These are phyloP conservation scores for Macaria liturata DNA, from an alignment of 2,888 invertebrate genomes.

Conservation along the genomic window DNA sequence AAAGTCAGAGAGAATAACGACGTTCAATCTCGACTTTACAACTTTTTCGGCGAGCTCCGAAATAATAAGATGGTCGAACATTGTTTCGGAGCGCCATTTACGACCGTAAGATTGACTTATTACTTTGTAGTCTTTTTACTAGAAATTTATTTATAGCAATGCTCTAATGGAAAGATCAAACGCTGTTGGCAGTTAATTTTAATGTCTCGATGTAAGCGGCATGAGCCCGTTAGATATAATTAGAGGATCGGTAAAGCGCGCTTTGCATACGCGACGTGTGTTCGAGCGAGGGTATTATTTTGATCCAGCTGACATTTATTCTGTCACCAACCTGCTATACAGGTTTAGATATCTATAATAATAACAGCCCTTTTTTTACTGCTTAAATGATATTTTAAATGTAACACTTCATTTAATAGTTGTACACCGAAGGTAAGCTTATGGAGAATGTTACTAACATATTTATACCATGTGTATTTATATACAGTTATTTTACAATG, in stretches of 20 bases:
- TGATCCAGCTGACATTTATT: slow-evolving; percentile 74
- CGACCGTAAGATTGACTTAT: slow-evolving; percentile 62
- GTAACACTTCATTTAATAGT: no score
- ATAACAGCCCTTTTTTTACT: no score
- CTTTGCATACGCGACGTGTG: slow-evolving; percentile 53
- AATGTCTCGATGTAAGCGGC: slow-evolving; percentile 78
- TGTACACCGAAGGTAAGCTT: no score
- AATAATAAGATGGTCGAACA: slow-evolving; percentile 37
- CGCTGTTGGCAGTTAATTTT: slow-evolving; percentile 78
- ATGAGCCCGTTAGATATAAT: slow-evolving; percentile 76
- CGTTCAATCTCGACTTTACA: slow-evolving; percentile 43
- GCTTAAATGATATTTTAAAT: no score
- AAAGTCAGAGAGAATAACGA: slow-evolving; percentile 39
- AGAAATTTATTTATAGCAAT: slow-evolving; percentile 71
- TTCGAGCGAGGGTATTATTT: slow-evolving; percentile 61
- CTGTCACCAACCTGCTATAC: slow-evolving; percentile 54
- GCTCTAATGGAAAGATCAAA: slow-evolving; percentile 82
- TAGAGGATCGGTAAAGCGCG: slow-evolving; percentile 70
- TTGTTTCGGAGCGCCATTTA: slow-evolving; percentile 54
- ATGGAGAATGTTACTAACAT: no score
- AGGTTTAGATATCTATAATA: neutral
- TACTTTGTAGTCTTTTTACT: slow-evolving; percentile 66
- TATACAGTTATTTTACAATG: no score
- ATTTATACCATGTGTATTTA: no score
- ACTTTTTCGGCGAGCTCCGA: slow-evolving; percentile 34